These are phyloP conservation scores for Rallus limicola DNA, from an alignment of 2,113 vertebrate genomes.

Conservation along the genomic window DNA sequence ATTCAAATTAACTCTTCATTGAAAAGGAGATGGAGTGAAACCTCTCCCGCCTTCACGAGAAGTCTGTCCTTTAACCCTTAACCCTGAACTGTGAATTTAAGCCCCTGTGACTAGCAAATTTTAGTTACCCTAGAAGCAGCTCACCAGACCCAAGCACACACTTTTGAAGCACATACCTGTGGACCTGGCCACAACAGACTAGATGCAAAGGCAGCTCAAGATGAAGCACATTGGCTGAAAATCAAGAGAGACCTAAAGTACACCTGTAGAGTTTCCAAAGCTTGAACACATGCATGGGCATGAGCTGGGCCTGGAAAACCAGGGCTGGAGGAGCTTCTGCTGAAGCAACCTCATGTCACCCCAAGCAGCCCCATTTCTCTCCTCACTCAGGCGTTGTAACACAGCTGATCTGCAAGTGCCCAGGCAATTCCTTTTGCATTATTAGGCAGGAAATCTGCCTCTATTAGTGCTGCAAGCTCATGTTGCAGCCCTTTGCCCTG, in stretches of 20 bases:
- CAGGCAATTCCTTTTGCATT: neutral
- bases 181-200: neutral
- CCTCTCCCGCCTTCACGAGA: neutral
- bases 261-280: neutral
- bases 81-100: neutral
- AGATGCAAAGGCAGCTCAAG: neutral
- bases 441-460: constrained; percentile 30
- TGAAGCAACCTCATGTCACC: neutral
- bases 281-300: neutral
- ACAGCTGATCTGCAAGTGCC: neutral
- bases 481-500: constrained; percentile 42
- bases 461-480: neutral
- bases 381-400: accelerated
- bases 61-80: neutral
- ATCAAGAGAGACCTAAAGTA: neutral
- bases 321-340: neutral
- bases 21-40: neutral
- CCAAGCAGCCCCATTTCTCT: neutral
- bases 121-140: neutral
- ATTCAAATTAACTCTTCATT: neutral
- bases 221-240: neutral
- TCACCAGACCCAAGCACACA: neutral
- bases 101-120: accelerated
- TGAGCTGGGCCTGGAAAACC: neutral
- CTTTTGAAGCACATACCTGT: neutral